Conservation (phyloP, 2,113 vertebrate species). For the Patagioenas fasciata region DNA sequence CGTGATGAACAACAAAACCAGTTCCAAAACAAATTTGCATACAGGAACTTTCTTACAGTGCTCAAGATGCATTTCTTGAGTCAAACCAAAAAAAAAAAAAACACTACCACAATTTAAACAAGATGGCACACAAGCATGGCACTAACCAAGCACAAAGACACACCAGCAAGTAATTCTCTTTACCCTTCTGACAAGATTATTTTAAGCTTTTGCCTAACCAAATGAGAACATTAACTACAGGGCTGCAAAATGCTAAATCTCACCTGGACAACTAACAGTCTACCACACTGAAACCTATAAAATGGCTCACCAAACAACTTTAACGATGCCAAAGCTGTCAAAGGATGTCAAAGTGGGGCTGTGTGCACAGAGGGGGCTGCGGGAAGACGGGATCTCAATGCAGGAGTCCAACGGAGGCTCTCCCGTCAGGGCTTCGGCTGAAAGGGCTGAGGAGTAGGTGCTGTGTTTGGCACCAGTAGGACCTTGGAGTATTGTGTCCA, state of each 20-base stretch:
- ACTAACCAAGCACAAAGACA: neutral
- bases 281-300: neutral
- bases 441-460: neutral
- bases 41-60: neutral
- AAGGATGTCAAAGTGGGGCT: fast-evolving
- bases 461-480: neutral
- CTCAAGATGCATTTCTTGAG: neutral
- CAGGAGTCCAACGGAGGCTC: neutral
- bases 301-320: neutral
- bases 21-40: neutral
- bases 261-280: neutral
- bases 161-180: neutral
- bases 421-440: fast-evolving
- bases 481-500: neutral
- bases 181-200: neutral
- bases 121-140: neutral
- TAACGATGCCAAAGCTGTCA: neutral
- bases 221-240: fast-evolving
- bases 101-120: neutral
- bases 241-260: neutral
- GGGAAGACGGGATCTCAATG: fast-evolving
- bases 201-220: neutral
- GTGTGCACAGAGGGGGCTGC: neutral
- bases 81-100: neutral
- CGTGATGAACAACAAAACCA: neutral